A percentile compares a stretch with the other conserved stretches of the same genome.
Evolutionary conservation across 2,113 vertebrate species (phyloP).

Genomic region (Cairina moschata): DNA sequence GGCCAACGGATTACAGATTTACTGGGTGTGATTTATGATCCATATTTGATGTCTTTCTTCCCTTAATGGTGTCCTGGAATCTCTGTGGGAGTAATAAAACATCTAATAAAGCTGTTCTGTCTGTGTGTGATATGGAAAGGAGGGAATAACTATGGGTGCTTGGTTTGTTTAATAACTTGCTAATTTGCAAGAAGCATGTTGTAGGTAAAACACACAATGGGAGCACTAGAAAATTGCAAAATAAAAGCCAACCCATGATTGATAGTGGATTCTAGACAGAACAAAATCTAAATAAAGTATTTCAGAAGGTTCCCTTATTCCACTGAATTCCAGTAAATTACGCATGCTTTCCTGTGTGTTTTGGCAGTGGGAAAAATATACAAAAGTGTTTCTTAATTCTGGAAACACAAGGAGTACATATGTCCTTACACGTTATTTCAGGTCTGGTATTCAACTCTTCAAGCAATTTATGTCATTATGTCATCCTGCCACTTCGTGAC

Average conservation of each 20-base stretch:
- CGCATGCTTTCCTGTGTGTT: not conserved
- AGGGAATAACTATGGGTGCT: not conserved
- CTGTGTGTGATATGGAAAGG: not conserved
- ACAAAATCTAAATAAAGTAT: constrained; percentile 26
- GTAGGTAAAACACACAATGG: not conserved
- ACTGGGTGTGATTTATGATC: not conserved
- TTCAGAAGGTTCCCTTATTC: constrained; percentile 7
- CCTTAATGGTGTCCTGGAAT: not conserved
- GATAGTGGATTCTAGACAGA: not conserved
- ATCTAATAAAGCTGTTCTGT: rapidly evolving
- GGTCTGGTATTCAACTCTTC: not conserved
- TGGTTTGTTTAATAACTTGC: not conserved
- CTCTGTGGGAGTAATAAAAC: not conserved
- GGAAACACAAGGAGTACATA: not conserved
- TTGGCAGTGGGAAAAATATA: constrained; percentile 20
- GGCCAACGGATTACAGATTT: not conserved
- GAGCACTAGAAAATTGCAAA: not conserved
- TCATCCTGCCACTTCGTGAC: constrained; percentile 1
- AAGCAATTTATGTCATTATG: not conserved
- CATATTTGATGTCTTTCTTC: not conserved
- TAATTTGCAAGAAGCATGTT: not conserved
- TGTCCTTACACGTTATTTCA: not conserved
- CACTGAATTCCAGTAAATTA: not conserved
- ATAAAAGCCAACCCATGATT: not conserved
- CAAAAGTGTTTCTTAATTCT: not conserved